Percentiles rank a stretch among this genome's conserved stretches.
Conservation (phyloP, 2,113 vertebrate genomes). For the Cryptomyrus ogoouensis region DNA sequence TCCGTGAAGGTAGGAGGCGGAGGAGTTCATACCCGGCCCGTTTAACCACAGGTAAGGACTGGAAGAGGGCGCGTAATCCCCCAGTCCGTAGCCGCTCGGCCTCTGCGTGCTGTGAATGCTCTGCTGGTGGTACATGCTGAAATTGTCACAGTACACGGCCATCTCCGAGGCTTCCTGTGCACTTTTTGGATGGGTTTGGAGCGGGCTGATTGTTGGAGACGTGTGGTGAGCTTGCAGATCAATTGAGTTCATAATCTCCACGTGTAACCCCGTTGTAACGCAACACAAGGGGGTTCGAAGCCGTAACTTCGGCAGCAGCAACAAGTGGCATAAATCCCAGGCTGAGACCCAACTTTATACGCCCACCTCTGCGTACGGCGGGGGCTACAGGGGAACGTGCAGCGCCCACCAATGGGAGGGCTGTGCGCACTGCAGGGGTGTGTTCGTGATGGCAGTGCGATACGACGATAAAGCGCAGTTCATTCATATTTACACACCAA, state of each 20-base stretch:
- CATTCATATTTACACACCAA: not conserved
- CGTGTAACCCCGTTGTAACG: constrained; percentile 14
- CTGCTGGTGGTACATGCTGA: constrained; percentile 77
- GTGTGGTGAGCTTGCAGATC: constrained; percentile 65
- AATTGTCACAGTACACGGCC: constrained; percentile 84
- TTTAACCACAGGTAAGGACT: constrained; percentile 86
- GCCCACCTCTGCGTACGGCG: not conserved
- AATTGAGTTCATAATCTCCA: constrained; percentile 70
- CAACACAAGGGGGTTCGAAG: constrained; percentile 26
- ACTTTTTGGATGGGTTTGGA: constrained; percentile 59
- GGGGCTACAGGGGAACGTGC: not conserved
- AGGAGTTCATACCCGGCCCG: constrained; percentile 63
- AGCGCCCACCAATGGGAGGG: not conserved
- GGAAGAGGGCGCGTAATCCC: constrained; percentile 71
- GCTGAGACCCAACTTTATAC: constrained; percentile 40
- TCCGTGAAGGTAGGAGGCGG: constrained; percentile 71
- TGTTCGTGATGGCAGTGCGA: not conserved
- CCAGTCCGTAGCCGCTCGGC: constrained; percentile 71
- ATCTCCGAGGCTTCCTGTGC: constrained; percentile 71
- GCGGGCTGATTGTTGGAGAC: constrained; percentile 57
- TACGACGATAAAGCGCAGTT: not conserved
- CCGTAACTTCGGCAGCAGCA: constrained; percentile 28
- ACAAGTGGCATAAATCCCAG: constrained; percentile 36
- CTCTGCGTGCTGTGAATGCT: constrained; percentile 61
- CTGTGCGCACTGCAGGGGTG: not conserved